phyloP scores from a whole-genome alignment of 1,140 invertebrate species.

The Probaryconus sp. region DNA sequence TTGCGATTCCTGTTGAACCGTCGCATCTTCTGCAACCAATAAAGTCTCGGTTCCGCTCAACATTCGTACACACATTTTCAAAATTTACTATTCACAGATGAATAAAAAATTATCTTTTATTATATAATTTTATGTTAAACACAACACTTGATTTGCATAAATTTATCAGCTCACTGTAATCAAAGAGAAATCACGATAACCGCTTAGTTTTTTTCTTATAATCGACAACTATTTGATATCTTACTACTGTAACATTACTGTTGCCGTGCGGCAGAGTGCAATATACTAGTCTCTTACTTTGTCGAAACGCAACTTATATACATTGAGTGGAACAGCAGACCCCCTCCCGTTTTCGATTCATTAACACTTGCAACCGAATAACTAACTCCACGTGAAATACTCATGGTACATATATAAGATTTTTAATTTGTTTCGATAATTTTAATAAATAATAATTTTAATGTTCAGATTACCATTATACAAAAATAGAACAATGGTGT shows the following conservation, averaged over 20 bases:
- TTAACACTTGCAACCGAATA: slow-evolving; percentile 2
- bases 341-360: slow-evolving; percentile 28
- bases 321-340: slow-evolving; percentile 2
- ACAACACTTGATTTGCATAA: slow-evolving; percentile 13
- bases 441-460: too few species aligned
- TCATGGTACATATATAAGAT: too few species aligned
- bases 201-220: slow-evolving; percentile 19
- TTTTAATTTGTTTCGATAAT: too few species aligned
- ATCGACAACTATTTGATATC: slow-evolving; percentile 23
- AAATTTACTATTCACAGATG: not conserved
- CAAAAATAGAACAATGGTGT: too few species aligned
- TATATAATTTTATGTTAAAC: too few species aligned
- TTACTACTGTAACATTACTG: slow-evolving; percentile 13
- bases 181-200: slow-evolving; percentile 4
- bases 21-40: slow-evolving; percentile 18
- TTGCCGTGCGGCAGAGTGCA: slow-evolving; percentile 31
- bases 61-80: slow-evolving; percentile 70
- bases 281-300: slow-evolving; percentile 52
- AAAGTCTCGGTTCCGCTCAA: slow-evolving; percentile 22
- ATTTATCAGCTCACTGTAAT: not conserved
- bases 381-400: too few species aligned
- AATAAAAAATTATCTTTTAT: not conserved
- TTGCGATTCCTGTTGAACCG: slow-evolving; percentile 9
- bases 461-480: too few species aligned
- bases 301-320: slow-evolving; percentile 45